phyloP scores from a whole-genome alignment of 2,797 vertebrate species.

The Enteromius mattozi region DNA sequence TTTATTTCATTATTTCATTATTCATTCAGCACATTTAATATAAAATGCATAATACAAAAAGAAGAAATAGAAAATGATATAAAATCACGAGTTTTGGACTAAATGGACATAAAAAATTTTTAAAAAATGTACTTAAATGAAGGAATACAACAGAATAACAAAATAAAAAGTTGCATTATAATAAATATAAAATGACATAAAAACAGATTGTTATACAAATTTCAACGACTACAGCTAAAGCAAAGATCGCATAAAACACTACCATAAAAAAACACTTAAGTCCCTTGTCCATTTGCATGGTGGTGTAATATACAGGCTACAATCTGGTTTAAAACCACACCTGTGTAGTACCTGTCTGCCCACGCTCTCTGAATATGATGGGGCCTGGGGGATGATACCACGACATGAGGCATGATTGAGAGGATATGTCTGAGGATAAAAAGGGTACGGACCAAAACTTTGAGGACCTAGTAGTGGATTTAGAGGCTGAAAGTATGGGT shows the following conservation, averaged over 20 bases:
- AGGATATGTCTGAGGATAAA: too few relatives aligned
- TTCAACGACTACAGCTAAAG: neutral
- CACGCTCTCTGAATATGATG: conserved; percentile 30
- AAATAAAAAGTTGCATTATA: neutral
- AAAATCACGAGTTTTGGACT: too few relatives aligned
- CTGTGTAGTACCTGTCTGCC: neutral
- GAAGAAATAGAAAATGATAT: neutral
- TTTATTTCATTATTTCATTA: neutral
- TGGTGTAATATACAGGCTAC: neutral
- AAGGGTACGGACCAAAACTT: too few relatives aligned
- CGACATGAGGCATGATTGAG: neutral
- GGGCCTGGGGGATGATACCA: conserved; percentile 5
- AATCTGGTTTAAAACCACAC: neutral
- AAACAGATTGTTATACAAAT: neutral
- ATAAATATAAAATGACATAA: neutral
- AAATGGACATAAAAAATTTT: too few relatives aligned
- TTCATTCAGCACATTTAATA: neutral
- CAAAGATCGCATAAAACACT: neutral
- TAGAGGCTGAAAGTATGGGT: too few relatives aligned
- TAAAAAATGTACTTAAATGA: neutral
- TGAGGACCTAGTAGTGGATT: too few relatives aligned
- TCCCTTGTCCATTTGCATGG: neutral
- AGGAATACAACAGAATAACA: neutral
- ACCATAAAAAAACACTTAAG: neutral
- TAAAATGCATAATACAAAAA: neutral